Evolutionary conservation across 1,140 invertebrate genomes (phyloP).

Genomic region (Portunus trituberculatus): DNA sequence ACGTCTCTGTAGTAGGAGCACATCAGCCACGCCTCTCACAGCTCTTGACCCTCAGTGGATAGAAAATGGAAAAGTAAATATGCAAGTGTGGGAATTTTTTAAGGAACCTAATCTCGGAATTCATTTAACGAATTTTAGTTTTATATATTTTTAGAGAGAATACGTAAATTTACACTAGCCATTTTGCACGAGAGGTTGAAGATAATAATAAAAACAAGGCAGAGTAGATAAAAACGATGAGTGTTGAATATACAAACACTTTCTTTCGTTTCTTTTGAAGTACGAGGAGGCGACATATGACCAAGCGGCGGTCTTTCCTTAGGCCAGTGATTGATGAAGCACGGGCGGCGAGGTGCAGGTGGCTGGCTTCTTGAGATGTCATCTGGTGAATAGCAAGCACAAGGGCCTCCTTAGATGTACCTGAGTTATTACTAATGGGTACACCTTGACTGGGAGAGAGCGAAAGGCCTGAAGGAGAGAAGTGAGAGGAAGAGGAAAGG

Average conservation of each 20-base stretch:
- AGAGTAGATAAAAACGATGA: no score
- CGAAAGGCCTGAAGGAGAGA: neutral
- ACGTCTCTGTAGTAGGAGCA: neutral
- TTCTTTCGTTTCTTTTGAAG: no score
- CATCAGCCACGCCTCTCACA: neutral
- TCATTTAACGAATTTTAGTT: no score
- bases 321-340: neutral
- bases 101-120: no score
- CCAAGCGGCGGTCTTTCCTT: no score
- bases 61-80: neutral
- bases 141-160: no score
- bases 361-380: neutral
- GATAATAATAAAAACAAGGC: no score
- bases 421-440: neutral
- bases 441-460: neutral
- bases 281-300: no score
- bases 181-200: no score
- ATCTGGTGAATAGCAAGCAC: neutral
- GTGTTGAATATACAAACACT: no score
- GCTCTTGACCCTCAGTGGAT: neutral
- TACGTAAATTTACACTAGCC: no score
- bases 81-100: no score
- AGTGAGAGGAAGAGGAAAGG: neutral
- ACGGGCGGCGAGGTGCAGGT: neutral
- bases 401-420: neutral